Base-by-base conservation (phyloP, 2,797 vertebrate species). In the Pelochelys cantorii region DNA sequence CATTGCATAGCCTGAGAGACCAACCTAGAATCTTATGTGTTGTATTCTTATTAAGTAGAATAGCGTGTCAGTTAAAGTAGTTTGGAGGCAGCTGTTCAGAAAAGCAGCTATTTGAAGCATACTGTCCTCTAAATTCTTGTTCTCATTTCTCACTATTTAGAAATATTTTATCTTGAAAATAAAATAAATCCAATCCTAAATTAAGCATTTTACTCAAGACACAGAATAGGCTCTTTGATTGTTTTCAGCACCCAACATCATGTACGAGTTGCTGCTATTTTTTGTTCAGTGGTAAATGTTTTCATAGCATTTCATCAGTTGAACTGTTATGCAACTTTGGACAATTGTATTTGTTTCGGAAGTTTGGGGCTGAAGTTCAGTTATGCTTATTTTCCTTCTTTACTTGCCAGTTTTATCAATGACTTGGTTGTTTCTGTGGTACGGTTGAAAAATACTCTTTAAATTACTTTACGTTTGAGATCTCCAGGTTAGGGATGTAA, bases 291-390 rank as follows among this genome's bases (percentile, higher is more conserved):
- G 34, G 18, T 37, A 71, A 71, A 60, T 37, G 37, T 84, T 7
- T 22, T 75, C 60, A 56, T 14, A 83, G 87, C 55, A 79, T 86
- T 74, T 74, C 79, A 10, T 79, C 62, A 78, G 29, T 10, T 78
- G 89, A 93, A 82, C 85, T 88, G 20, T 53, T 60, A 11, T 82
- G 86, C 25, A 62, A 13, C 90, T 84, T 85, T 60, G 31, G 85
- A 79, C 68, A 86, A 83, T 82, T 88, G 27, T 62, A 31, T 87
- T 90, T 94, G 86, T 29, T 86, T 88, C 55, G 86, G 82, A 92
- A 93, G 87, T 93, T 88, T 34, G 42, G 77, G 22, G 52, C 80
- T 54, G 89, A 52, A 42, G 23, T 48, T 52, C n/a, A 71, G 17
- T 37, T 20, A 11, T 12, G 22, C 68, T 22, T 71, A 37, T 37